These are phyloP conservation scores for Antheraea mylitta DNA, from an alignment of 1,140 invertebrate genomes.

Conservation along the genomic window DNA sequence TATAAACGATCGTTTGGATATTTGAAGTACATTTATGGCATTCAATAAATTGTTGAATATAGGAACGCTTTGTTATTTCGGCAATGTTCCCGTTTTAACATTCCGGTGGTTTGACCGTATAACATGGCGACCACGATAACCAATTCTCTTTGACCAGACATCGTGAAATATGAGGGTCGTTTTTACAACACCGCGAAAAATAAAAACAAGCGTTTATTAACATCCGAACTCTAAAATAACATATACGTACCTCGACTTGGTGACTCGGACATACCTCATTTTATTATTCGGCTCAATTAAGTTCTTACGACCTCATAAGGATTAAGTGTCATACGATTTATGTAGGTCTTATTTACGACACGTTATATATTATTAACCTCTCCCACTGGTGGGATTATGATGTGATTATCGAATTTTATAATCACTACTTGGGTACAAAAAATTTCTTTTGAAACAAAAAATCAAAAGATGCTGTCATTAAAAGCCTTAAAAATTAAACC, in stretches of 20 bases:
- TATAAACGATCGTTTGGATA: background rate
- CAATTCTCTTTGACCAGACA: slow-evolving; percentile 50
- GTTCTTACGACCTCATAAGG: slow-evolving; percentile 38
- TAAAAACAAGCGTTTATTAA: slow-evolving; percentile 58
- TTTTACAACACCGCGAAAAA: slow-evolving; percentile 36
- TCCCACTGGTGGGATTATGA: slow-evolving; percentile 18
- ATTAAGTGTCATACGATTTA: slow-evolving; percentile 34
- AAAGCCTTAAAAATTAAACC: too few species aligned
- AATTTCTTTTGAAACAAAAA: too few species aligned
- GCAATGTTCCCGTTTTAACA: slow-evolving; percentile 19
- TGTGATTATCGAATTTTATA: slow-evolving; percentile 27
- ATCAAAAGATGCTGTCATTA: too few species aligned
- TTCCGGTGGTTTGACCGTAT: slow-evolving; percentile 34
- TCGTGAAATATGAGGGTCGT: slow-evolving; percentile 63
- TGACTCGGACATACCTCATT: slow-evolving; percentile 35
- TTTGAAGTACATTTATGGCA: slow-evolving; percentile 4
- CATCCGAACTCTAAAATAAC: slow-evolving; percentile 28
- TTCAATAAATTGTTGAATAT: slow-evolving; percentile 12
- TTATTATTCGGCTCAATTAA: slow-evolving; percentile 48
- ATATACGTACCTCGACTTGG: slow-evolving; percentile 15
- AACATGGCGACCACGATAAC: slow-evolving; percentile 40
- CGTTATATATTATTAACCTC: slow-evolving; percentile 41
- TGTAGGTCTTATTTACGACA: slow-evolving; percentile 36
- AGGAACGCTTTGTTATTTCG: slow-evolving; percentile 10
- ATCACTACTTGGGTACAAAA: background rate